Percentiles rank a stretch among this genome's conserved stretches.
phyloP scores from a whole-genome alignment of 2,888 invertebrate species.

The Pollenia griseotomentosa region DNA sequence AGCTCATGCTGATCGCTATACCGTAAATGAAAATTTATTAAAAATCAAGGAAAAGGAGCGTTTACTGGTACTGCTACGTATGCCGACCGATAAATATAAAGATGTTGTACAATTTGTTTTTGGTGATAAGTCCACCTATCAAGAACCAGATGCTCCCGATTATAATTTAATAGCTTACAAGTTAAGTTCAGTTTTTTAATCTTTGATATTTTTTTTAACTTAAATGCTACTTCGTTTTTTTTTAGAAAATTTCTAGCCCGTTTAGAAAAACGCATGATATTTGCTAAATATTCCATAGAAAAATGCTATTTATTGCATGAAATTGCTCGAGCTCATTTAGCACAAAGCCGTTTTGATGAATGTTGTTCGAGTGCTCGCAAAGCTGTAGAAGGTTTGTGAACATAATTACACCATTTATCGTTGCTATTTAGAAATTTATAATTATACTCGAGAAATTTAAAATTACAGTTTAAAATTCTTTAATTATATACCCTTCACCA shows the following conservation, averaged over 20 bases:
- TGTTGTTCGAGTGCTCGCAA: conserved; percentile 76
- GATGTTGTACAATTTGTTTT: conserved; percentile 78
- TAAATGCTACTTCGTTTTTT: background rate
- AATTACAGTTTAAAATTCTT: too few species aligned
- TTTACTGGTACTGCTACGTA: conserved; percentile 72
- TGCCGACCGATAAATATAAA: conserved; percentile 77
- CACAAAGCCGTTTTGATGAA: conserved; percentile 77
- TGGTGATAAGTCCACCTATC: conserved; percentile 79
- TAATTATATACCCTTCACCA: too few species aligned
- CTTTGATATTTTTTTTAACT: background rate
- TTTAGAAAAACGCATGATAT: conserved; percentile 77
- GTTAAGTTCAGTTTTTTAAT: conserved; percentile 72
- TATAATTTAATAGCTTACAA: conserved; percentile 76
- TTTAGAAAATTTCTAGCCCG: conserved; percentile 76
- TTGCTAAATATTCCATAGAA: conserved; percentile 79
- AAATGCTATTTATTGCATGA: conserved; percentile 78
- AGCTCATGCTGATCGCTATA: conserved; percentile 80
- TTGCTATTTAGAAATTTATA: too few species aligned
- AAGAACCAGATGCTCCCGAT: conserved; percentile 76
- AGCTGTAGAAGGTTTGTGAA: conserved; percentile 76
- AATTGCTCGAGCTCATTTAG: conserved; percentile 78
- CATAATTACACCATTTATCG: background rate
- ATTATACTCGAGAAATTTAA: too few species aligned
- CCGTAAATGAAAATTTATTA: conserved; percentile 72
- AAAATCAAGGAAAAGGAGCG: conserved; percentile 66